These are phyloP conservation scores for Drosophila acutilabella DNA, from an alignment of 2,888 invertebrate genomes.

Conservation along the genomic window DNA sequence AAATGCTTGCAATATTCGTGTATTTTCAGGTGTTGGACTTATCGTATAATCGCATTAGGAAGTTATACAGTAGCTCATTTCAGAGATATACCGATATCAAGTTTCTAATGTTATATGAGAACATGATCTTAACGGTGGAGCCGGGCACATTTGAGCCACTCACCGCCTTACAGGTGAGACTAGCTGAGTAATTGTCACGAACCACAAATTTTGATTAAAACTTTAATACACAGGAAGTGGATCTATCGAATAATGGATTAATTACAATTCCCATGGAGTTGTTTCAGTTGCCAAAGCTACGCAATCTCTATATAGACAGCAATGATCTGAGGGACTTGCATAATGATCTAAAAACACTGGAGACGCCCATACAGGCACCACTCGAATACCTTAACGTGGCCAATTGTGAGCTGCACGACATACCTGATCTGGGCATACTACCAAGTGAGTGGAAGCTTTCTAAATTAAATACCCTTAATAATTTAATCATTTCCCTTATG, in stretches of 20 bases:
- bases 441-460: conserved; percentile 84
- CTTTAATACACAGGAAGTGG: conserved; percentile 80
- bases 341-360: conserved; percentile 74
- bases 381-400: conserved; percentile 87
- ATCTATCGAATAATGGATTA: conserved; percentile 84
- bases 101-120: conserved; percentile 84
- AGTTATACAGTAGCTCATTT: conserved; percentile 83
- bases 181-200: conserved; percentile 14
- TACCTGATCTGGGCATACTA: conserved; percentile 88
- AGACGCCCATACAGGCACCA: conserved; percentile 87
- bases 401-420: conserved; percentile 86
- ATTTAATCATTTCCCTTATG: neutral
- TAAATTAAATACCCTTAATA: neutral
- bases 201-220: conserved; percentile 9
- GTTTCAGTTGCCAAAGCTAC: conserved; percentile 87
- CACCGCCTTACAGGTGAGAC: conserved; percentile 82
- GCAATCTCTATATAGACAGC: conserved; percentile 87
- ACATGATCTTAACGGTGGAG: conserved; percentile 85
- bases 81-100: conserved; percentile 80
- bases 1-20: neutral
- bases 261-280: conserved; percentile 83
- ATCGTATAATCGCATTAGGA: conserved; percentile 84
- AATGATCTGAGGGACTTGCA: conserved; percentile 81
- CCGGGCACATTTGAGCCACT: conserved; percentile 83
- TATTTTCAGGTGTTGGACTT: conserved; percentile 83